Evolutionary conservation across 2,888 invertebrate genomes (phyloP).

Genomic region (Lasioglossum villosulum): DNA sequence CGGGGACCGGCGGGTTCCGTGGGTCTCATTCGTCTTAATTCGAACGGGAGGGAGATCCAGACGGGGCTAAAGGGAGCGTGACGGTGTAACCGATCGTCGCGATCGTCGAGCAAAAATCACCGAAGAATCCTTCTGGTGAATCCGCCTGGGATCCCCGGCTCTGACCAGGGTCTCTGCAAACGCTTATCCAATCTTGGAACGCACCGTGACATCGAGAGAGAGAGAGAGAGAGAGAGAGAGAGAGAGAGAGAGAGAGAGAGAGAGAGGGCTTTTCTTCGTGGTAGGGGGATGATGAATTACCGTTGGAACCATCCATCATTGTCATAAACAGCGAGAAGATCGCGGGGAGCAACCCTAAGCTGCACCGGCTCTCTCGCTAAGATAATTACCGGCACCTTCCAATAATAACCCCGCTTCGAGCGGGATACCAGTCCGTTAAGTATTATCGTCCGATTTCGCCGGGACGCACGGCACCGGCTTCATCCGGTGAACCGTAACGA

Average conservation of each 20-base stretch:
- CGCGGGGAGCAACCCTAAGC: constrained; percentile 55
- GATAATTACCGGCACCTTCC: constrained; percentile 71
- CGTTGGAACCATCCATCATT: constrained; percentile 75
- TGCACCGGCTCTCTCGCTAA: constrained; percentile 54
- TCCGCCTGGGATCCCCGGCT: background rate
- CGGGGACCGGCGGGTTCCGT: background rate
- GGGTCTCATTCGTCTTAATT: constrained; percentile 46
- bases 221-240: background rate
- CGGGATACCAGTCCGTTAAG: constrained; percentile 43
- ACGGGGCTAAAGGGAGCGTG: background rate
- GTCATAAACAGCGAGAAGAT: constrained; percentile 74
- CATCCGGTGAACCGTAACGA: constrained; percentile 25
- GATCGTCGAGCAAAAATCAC: constrained; percentile 49
- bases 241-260: constrained; percentile 4
- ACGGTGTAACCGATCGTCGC: constrained; percentile 33
- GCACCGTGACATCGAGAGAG: background rate
- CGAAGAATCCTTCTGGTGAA: background rate
- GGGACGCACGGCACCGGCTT: background rate
- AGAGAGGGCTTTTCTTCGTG: background rate
- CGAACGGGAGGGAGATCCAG: background rate
- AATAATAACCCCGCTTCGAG: constrained; percentile 53
- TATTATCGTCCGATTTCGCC: constrained; percentile 46
- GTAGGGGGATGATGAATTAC: constrained; percentile 74
- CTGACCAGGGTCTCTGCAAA: constrained; percentile 23
- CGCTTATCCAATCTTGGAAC: constrained; percentile 56